Percentiles rank a stretch among this genome's conserved stretches.
These are phyloP conservation scores for Epizoanthus scotinus DNA, from an alignment of 92 coral and sea anemone species.

Conservation along the genomic window DNA sequence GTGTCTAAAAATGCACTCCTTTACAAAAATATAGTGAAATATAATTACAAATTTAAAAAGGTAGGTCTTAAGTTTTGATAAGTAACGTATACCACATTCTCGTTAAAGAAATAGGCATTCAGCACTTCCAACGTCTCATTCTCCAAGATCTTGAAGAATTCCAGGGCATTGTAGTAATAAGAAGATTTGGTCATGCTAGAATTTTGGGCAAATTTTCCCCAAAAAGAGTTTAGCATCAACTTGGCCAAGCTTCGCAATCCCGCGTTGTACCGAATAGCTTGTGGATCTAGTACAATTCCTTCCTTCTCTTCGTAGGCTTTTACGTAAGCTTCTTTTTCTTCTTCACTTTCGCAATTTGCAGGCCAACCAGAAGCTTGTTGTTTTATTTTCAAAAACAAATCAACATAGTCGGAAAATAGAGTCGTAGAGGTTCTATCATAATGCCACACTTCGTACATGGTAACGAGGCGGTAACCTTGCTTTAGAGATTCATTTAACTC, in stretches of 20 bases:
- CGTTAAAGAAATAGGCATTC: not conserved
- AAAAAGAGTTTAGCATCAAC: not conserved
- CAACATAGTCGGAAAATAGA: not conserved
- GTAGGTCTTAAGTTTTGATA: no score
- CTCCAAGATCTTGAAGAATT: not conserved
- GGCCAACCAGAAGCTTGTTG: not conserved
- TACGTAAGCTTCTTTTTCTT: no score
- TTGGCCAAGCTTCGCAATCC: not conserved
- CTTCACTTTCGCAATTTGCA: not conserved
- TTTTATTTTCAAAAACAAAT: not conserved
- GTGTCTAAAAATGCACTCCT: no score
- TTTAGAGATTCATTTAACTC: not conserved
- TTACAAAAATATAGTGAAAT: no score
- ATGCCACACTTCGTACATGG: not conserved
- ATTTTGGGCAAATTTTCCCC: not conserved
- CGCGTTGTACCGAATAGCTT: not conserved
- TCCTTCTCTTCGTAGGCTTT: not conserved
- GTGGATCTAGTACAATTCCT: not conserved
- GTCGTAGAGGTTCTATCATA: not conserved
- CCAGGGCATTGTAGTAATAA: not conserved
- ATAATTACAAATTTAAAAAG: no score
- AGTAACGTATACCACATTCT: not conserved
- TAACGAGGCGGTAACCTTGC: not conserved
- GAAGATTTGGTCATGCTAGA: not conserved
- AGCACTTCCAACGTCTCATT: not conserved